phyloP scores from a whole-genome alignment of 2,797 vertebrate species.

The Sebastes aleutianus region DNA sequence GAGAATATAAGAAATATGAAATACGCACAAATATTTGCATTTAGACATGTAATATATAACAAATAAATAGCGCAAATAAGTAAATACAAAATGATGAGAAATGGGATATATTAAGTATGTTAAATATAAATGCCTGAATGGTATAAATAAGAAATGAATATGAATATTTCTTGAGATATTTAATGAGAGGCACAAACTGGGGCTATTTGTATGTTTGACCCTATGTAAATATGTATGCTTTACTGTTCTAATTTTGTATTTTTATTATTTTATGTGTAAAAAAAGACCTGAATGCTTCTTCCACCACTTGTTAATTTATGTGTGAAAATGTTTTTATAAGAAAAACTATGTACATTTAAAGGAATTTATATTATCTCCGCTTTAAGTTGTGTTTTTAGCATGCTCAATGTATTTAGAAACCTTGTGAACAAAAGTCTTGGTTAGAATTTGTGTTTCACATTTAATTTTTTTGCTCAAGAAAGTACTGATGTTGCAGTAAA shows the following conservation, averaged over 20 bases:
- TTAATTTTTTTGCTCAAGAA: background rate
- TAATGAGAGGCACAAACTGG: background rate
- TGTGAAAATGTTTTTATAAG: constrained; percentile 22
- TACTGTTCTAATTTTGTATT: background rate
- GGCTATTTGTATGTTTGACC: background rate
- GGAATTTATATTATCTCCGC: background rate
- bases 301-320: constrained; percentile 1
- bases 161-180: too few species aligned
- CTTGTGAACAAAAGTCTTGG: background rate
- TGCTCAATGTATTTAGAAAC: constrained; percentile 7
- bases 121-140: too few species aligned
- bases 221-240: background rate
- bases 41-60: too few species aligned
- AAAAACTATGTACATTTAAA: constrained; percentile 35
- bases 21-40: too few species aligned
- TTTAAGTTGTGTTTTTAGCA: background rate
- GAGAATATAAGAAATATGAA: too few species aligned
- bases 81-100: too few species aligned
- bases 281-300: too few species aligned
- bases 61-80: too few species aligned
- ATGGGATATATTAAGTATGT: too few species aligned
- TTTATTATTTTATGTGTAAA: too few species aligned
- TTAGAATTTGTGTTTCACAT: background rate
- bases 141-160: too few species aligned
- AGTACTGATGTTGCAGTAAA: too few species aligned